A percentile compares a stretch with the other conserved stretches of the same genome.
Conservation (phyloP, 2,797 vertebrate species). For the Pygocentrus nattereri region DNA sequence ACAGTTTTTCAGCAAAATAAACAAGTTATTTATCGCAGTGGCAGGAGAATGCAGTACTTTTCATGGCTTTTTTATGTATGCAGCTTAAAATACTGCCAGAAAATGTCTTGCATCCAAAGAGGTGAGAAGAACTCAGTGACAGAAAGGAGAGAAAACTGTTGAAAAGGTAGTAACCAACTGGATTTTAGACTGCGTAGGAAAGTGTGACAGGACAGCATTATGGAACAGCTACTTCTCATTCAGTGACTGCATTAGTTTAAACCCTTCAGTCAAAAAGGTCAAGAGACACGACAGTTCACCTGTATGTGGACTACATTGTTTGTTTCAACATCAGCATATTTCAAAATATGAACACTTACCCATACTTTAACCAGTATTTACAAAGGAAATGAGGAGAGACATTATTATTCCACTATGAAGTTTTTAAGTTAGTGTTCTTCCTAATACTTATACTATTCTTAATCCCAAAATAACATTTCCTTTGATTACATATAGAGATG, state of each 20-base stretch:
- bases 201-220: background rate
- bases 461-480: background rate
- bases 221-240: background rate
- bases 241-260: background rate
- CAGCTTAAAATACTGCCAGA: slow-evolving; percentile 26
- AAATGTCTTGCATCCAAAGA: slow-evolving; percentile 4
- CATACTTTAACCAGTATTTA: background rate
- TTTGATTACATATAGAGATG: no score
- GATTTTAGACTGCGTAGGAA: background rate
- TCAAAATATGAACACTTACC: background rate
- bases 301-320: background rate
- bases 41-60: slow-evolving; percentile 24
- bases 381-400: slow-evolving; percentile 7
- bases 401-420: slow-evolving; percentile 8
- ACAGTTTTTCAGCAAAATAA: slow-evolving; percentile 31
- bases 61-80: slow-evolving; percentile 24
- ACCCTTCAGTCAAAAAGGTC: background rate
- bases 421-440: background rate
- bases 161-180: background rate
- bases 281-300: background rate
- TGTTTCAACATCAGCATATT: background rate
- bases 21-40: slow-evolving; percentile 40
- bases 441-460: background rate
- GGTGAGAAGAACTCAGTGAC: background rate
- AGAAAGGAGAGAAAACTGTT: background rate